These are phyloP conservation scores for Protaetia brevitarsis DNA, from an alignment of 1,140 invertebrate species.

Conservation along the genomic window DNA sequence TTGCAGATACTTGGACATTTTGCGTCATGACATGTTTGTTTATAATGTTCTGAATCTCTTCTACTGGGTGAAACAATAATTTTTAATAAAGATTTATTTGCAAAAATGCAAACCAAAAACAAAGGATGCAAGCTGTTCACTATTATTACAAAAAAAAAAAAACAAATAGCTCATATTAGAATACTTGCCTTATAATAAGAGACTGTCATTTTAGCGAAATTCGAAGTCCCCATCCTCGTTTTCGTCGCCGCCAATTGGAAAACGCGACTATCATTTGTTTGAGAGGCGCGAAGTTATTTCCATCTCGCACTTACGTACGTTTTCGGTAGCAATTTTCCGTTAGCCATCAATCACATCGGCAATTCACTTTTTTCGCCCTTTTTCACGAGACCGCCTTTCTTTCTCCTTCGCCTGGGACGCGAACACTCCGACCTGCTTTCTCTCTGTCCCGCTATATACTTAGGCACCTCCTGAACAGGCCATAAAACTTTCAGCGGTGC, in stretches of 20 bases:
- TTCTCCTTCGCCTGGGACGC: neutral
- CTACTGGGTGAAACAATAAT: too few species aligned
- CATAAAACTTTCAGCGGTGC: constrained; percentile 14
- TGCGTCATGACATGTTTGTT: too few species aligned
- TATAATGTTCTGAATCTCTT: too few species aligned
- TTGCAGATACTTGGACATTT: too few species aligned
- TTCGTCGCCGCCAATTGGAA: constrained; percentile 1
- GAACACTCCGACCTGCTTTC: neutral
- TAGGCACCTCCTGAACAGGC: constrained; percentile 9
- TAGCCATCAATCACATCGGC: constrained; percentile 17
- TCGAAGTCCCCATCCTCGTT: neutral
- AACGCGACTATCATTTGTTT: constrained; percentile 15
- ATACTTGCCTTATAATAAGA: too few species aligned
- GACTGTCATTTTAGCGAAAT: neutral
- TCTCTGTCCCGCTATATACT: constrained; percentile 2
- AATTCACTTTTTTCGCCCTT: constrained; percentile 13
- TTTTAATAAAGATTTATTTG: too few species aligned
- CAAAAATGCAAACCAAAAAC: too few species aligned
- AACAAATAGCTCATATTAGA: too few species aligned
- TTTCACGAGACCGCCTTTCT: neutral
- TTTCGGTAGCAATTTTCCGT: constrained; percentile 9
- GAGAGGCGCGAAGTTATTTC: constrained; percentile 2
- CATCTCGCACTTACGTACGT: constrained; percentile 10
- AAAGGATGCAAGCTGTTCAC: too few species aligned
- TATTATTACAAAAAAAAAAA: too few species aligned